Percentiles rank a stretch among this genome's conserved stretches.
These are phyloP conservation scores for Craniophora ligustri DNA, from an alignment of 2,888 invertebrate genomes.

Conservation along the genomic window DNA sequence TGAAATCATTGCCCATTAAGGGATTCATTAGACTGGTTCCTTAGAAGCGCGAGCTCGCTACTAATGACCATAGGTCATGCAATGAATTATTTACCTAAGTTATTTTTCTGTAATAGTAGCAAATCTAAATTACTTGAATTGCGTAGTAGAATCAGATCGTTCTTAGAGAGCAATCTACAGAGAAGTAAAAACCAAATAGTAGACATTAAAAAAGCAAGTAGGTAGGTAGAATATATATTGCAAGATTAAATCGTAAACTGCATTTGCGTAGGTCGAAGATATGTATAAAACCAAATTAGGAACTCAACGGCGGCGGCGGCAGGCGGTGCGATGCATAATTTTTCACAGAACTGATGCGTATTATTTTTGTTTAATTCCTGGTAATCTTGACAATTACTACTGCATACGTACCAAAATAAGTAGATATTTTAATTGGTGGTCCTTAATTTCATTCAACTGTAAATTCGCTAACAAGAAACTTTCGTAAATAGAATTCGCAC, in stretches of 20 bases:
- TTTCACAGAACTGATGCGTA: slow-evolving; percentile 44
- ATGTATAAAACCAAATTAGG: slow-evolving; percentile 54
- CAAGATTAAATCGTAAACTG: slow-evolving; percentile 56
- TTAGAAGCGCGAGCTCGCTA: slow-evolving; percentile 33
- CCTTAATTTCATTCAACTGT: no score
- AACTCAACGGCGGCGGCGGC: slow-evolving; percentile 15
- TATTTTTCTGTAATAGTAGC: no score
- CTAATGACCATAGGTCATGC: slow-evolving; percentile 10
- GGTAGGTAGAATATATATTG: slow-evolving; percentile 49
- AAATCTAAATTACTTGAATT: no score
- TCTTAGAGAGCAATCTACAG: not conserved
- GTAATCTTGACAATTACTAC: slow-evolving; percentile 3
- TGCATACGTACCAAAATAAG: no score
- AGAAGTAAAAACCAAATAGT: slow-evolving; percentile 12
- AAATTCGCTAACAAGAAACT: no score
- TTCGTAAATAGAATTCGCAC: no score
- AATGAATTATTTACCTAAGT: not conserved
- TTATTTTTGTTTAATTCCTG: slow-evolving; percentile 2
- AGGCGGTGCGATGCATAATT: slow-evolving; percentile 40
- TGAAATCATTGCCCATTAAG: slow-evolving; percentile 74
- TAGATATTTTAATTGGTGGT: no score
- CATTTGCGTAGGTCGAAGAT: slow-evolving; percentile 58
- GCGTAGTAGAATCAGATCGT: no score
- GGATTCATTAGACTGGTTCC: slow-evolving; percentile 58
- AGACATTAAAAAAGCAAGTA: slow-evolving; percentile 43